A percentile compares a stretch with the other conserved stretches of the same genome.
Conservation (phyloP, 2,797 vertebrate species). For the Glossophaga mutica region DNA sequence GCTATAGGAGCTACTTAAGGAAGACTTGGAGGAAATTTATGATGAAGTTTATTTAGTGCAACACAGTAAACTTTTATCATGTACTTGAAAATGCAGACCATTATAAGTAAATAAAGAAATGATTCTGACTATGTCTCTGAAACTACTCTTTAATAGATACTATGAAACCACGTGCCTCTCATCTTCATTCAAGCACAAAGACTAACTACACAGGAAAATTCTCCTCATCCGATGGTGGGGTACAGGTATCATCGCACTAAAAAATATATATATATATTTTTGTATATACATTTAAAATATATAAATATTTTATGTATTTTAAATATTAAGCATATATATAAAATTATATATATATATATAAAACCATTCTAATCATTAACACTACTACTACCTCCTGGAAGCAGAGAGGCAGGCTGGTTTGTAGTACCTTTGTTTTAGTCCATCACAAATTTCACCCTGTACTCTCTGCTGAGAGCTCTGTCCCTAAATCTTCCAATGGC, state of each 20-base stretch:
- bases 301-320: too few species aligned
- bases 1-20: neutral
- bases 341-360: neutral
- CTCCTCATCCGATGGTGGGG: neutral
- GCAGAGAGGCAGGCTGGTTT: neutral
- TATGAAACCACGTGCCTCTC: neutral
- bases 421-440: neutral
- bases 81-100: neutral
- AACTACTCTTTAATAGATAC: neutral
- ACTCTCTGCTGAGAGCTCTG: neutral
- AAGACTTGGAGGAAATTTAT: neutral
- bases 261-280: neutral
- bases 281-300: too few species aligned
- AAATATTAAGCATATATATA: too few species aligned
- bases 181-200: neutral
- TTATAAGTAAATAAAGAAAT: neutral
- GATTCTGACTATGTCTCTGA: neutral
- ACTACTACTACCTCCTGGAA: neutral
- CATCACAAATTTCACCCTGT: neutral
- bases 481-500: neutral
- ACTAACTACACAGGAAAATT: neutral
- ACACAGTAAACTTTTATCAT: neutral
- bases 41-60: neutral
- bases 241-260: neutral
- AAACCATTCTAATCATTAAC: neutral